Evolutionary conservation across 2,888 invertebrate species (phyloP).

Genomic region (Nowickia ferox): DNA sequence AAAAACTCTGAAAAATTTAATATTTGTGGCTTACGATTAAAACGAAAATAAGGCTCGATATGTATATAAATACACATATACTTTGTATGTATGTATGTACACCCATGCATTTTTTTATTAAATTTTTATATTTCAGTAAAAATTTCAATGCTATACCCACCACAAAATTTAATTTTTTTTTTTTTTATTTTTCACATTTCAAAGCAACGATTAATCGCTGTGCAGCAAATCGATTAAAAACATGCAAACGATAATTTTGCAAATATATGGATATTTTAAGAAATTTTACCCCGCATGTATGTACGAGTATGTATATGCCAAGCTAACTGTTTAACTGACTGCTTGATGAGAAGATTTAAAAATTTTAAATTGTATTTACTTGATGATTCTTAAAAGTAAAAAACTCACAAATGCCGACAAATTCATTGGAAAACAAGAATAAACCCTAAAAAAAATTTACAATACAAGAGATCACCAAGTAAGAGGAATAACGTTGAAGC

Average conservation of each 20-base stretch:
- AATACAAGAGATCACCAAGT: slow-evolving; percentile 16
- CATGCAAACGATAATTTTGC: slow-evolving; percentile 18
- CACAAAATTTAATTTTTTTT: not conserved
- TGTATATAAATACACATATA: too few relatives aligned
- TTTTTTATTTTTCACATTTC: not conserved
- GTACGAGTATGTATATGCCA: too few relatives aligned
- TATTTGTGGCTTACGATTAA: too few relatives aligned
- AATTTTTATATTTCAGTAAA: not conserved
- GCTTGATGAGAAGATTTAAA: slow-evolving; percentile 63
- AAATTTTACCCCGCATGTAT: not conserved
- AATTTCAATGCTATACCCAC: not conserved
- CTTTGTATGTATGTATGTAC: too few relatives aligned
- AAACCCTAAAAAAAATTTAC: slow-evolving; percentile 22
- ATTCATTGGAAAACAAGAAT: slow-evolving; percentile 67
- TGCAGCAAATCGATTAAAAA: slow-evolving; percentile 43
- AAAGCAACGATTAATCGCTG: slow-evolving; percentile 15
- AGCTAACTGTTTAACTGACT: not conserved
- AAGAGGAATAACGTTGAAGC: slow-evolving; percentile 24
- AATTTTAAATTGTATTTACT: slow-evolving; percentile 69
- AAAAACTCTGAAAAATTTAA: too few relatives aligned
- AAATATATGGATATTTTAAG: slow-evolving; percentile 1
- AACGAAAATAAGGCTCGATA: too few relatives aligned
- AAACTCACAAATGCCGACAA: slow-evolving; percentile 67
- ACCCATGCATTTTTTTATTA: too few relatives aligned
- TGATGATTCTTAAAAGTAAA: slow-evolving; percentile 67